phyloP scores from a whole-genome alignment of 2,888 invertebrate genomes.

The Drosophila imparisetae region DNA sequence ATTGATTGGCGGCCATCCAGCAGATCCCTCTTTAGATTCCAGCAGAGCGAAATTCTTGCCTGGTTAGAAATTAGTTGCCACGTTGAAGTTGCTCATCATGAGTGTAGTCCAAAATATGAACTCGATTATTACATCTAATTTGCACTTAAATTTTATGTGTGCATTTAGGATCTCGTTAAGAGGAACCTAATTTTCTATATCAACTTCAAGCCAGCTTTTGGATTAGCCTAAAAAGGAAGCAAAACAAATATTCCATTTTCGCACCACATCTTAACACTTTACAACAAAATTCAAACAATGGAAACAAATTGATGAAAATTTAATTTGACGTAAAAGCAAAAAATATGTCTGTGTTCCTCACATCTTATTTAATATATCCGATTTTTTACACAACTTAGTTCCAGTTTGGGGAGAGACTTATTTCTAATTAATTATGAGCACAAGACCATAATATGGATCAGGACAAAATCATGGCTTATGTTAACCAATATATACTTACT shows the following conservation, averaged over 20 bases:
- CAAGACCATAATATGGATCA: not conserved
- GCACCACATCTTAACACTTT: not conserved
- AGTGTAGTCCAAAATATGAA: not conserved
- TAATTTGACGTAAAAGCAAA: not conserved
- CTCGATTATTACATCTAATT: not conserved
- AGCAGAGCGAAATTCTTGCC: not conserved
- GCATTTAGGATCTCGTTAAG: not conserved
- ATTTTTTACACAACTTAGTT: not conserved
- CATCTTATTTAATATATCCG: not conserved
- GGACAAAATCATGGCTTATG: constrained; percentile 10
- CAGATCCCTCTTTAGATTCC: not conserved
- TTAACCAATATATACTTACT: constrained; percentile 10
- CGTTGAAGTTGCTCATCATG: not conserved
- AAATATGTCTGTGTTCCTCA: not conserved
- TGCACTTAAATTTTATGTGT: not conserved
- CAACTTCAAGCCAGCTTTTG: not conserved
- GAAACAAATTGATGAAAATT: not conserved
- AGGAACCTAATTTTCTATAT: not conserved
- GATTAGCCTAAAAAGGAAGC: not conserved
- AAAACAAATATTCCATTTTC: not conserved
- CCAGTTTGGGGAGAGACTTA: not conserved
- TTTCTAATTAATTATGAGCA: constrained; percentile 18
- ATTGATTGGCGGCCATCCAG: not conserved
- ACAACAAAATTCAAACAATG: not conserved
- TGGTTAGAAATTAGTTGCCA: not conserved